Conservation (phyloP, 2,797 vertebrate genomes). For the Scleropages formosus region DNA sequence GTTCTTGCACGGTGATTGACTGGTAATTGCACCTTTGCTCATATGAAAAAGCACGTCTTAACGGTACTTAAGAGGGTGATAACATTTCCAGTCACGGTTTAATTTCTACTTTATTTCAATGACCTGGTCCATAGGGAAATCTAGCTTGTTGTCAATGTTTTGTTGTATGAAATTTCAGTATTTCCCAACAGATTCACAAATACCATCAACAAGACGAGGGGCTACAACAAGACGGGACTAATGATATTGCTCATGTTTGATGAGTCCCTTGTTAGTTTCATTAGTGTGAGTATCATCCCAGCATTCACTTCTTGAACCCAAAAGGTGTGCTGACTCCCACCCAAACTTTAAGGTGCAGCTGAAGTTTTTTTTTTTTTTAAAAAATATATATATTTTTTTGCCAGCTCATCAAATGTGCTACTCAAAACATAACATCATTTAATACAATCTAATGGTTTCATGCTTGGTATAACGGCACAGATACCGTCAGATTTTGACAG, state of each 20-base stretch:
- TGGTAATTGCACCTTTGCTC: conserved; percentile 11
- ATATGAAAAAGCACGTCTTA: conserved; percentile 21
- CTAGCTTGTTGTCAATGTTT: conserved; percentile 15
- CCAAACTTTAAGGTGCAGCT: too few species aligned
- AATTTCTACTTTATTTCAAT: conserved; percentile 26
- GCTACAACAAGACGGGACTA: conserved; percentile 15
- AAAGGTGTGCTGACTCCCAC: too few species aligned
- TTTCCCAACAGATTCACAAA: conserved; percentile 24
- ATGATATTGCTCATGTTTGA: conserved; percentile 18
- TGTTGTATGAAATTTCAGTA: conserved; percentile 16
- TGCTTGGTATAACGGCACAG: background rate
- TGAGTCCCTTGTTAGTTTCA: conserved; percentile 18
- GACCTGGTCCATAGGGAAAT: conserved; percentile 23
- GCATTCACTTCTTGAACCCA: background rate
- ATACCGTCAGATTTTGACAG: background rate
- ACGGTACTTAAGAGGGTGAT: conserved; percentile 17
- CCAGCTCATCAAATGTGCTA: conserved; percentile 14
- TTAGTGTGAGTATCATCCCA: conserved; percentile 3
- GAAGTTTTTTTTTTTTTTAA: background rate
- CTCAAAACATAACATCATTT: background rate
- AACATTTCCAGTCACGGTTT: conserved; percentile 13
- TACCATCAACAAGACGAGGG: conserved; percentile 24
- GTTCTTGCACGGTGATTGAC: conserved; percentile 1
- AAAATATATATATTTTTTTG: too few species aligned
- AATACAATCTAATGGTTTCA: background rate